Evolutionary conservation across 2,113 vertebrate genomes (phyloP).

Genomic region (Excalfactoria chinensis): DNA sequence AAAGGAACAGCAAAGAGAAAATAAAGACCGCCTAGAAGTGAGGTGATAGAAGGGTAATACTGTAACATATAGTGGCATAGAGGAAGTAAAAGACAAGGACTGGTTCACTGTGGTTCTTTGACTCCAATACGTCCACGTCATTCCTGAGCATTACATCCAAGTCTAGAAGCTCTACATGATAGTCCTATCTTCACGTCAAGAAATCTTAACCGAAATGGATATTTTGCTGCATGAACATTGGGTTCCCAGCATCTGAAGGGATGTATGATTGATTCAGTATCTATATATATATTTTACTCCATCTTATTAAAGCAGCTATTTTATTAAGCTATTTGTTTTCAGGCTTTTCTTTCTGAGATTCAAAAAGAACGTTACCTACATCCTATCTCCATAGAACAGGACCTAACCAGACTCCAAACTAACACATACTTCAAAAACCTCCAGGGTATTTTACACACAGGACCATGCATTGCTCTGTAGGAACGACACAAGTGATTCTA

Average conservation of each 20-base stretch:
- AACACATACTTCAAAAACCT: fast-evolving
- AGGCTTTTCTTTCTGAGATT: background rate
- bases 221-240: fast-evolving
- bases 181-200: background rate
- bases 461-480: background rate
- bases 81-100: background rate
- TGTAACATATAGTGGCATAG: background rate
- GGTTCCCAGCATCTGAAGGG: fast-evolving
- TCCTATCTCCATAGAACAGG: fast-evolving
- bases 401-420: background rate
- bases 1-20: background rate
- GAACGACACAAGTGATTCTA: background rate
- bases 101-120: background rate
- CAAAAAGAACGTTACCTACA: fast-evolving
- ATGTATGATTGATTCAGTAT: background rate
- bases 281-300: background rate
- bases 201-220: background rate
- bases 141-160: background rate
- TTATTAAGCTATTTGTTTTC: background rate
- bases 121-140: background rate
- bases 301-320: background rate
- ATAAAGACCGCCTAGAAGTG: background rate
- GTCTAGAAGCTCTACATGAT: fast-evolving
- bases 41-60: background rate
- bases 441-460: background rate